These are phyloP conservation scores for Biston betularia DNA, from an alignment of 2,888 invertebrate genomes.

Conservation along the genomic window DNA sequence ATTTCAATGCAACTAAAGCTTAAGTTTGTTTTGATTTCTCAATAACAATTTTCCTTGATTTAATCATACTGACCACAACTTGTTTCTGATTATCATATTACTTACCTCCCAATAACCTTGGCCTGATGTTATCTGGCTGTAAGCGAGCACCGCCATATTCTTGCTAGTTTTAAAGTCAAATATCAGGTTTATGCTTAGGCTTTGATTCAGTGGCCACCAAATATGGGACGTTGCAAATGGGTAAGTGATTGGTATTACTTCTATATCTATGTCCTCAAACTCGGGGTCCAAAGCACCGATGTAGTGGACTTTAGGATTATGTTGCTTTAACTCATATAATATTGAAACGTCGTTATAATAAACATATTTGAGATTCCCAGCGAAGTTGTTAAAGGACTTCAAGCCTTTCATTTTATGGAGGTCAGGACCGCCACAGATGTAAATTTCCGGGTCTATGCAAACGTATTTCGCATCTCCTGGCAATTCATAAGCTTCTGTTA, in stretches of 20 bases:
- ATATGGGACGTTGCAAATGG: constrained; percentile 96
- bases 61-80: constrained; percentile 37
- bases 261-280: constrained; percentile 93
- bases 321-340: constrained; percentile 93
- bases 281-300: constrained; percentile 93
- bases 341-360: constrained; percentile 97
- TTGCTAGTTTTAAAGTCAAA: constrained; percentile 95
- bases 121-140: constrained; percentile 92
- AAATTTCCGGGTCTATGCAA: constrained; percentile 97
- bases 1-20: constrained; percentile 26
- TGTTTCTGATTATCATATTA: constrained; percentile 39
- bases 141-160: constrained; percentile 93
- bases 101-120: constrained; percentile 95
- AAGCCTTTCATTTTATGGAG: constrained; percentile 93
- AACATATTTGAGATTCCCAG: constrained; percentile 95
- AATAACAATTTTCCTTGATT: constrained; percentile 42
- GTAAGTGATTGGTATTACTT: constrained; percentile 96
- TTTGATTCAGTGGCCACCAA: constrained; percentile 94
- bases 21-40: constrained; percentile 33
- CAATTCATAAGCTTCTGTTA: constrained; percentile 89
- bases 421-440: constrained; percentile 96
- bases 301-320: constrained; percentile 94
- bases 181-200: constrained; percentile 90
- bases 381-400: constrained; percentile 93
- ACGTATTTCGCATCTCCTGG: constrained; percentile 89